Conservation (phyloP, 2,797 vertebrate species). For the Premnoplex brunnescens region DNA sequence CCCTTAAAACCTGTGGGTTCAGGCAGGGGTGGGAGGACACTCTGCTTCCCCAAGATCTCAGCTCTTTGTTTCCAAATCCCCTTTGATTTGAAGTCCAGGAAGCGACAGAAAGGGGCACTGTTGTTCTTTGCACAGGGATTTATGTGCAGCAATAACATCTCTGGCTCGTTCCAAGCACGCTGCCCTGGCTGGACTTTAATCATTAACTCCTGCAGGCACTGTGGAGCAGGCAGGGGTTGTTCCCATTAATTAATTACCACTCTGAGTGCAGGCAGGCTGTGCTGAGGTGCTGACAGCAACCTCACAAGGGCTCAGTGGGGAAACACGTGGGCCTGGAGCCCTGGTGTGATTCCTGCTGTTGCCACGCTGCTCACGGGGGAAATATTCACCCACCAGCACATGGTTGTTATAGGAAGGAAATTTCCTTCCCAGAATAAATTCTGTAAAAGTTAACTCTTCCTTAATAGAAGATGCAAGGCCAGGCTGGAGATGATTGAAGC, state of each 20-base stretch:
- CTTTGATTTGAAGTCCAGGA: not conserved
- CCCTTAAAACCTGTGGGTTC: fast-evolving
- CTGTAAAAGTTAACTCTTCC: fast-evolving
- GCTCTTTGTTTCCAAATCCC: not conserved
- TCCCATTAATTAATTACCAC: fast-evolving
- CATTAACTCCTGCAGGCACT: not conserved
- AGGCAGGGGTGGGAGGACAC: not conserved
- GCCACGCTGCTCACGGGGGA: fast-evolving
- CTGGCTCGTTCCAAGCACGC: not conserved
- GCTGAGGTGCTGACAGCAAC: not conserved
- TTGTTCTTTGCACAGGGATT: not conserved
- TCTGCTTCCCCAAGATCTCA: not conserved
- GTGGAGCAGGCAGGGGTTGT: not conserved
- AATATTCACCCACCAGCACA: fast-evolving
- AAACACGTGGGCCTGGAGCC: fast-evolving
- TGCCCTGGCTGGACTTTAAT: not conserved
- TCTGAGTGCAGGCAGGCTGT: not conserved
- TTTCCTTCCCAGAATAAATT: not conserved
- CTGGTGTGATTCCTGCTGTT: not conserved
- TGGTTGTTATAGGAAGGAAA: not conserved
- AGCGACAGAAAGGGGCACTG: not conserved
- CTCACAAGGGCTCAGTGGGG: not conserved
- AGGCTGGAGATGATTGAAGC: not conserved
- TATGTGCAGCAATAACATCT: fast-evolving
- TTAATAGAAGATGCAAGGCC: not conserved